Base-by-base conservation (phyloP, 37 sponge, comb jelly and placozoan species). In the Bolinopsis microptera region DNA sequence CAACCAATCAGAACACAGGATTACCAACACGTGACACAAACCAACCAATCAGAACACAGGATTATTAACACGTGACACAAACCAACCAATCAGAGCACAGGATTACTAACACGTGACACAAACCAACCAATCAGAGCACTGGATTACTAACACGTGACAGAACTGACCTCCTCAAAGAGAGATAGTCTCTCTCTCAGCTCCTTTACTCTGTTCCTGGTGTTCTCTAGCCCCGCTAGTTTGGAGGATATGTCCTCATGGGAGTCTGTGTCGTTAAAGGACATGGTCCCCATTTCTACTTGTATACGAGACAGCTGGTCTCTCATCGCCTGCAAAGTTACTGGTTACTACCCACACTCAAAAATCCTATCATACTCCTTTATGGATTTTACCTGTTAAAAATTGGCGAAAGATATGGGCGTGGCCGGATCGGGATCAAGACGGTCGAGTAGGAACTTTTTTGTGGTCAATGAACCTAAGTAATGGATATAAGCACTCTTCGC, bases 101-200 rank as follows among this genome's bases (percentile, higher is more conserved):
- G 5, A 13, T 48, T 5, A 5, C 61, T 13, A 13, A 18, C 9
- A 48, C 61, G 61, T 48, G 9, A 48, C 61, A 48, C 61, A 48
- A 48, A 48, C 61, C 13, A 48, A 48, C 61, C 61, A 48, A 48
- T 48, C 61, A 48, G 61, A 48, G 13, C 61, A 48, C 61, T 18
- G 61, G 13, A 48, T 48, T 18, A 48, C 61, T 13, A 13, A 18
- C 9, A 48, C 82, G 38, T 80, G 23, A 36, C 82, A 80, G 37
- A 80, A 72, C 31, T n/a, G 35, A 86, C 90, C 90, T 86, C 61
- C 61, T 86, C 90, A 39, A 86, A 86, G 0, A 3, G n/a, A 8
- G 90, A 86, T 8, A 86, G 90, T 86, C 90, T 86, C 13, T 86
- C 90, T 27, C 90, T 18, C 0, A 86, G 90, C 48, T 86, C 90